Percentiles rank a stretch among this genome's conserved stretches.
Conservation (phyloP, 2,113 vertebrate genomes). For the Seriola rivoliana region DNA sequence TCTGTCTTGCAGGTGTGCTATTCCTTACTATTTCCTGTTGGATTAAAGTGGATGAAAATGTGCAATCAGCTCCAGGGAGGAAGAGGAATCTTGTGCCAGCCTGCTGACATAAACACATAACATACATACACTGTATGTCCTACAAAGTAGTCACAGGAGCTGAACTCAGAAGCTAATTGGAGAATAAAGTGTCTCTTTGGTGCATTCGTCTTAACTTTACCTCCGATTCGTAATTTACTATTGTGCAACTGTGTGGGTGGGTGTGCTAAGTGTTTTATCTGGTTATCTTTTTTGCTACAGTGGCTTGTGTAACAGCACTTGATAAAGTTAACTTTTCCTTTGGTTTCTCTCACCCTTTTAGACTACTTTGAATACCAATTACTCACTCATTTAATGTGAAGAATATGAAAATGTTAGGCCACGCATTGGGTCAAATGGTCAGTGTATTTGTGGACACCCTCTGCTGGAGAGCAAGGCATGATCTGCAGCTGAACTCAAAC, state of each 20-base stretch:
- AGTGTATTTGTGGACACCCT: background rate
- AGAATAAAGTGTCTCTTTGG: background rate
- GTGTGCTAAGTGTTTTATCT: background rate
- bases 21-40: constrained; percentile 49
- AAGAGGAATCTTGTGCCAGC: constrained; percentile 28
- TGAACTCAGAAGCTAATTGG: background rate
- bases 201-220: background rate
- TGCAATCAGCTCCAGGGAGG: constrained; percentile 48
- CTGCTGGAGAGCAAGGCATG: background rate
- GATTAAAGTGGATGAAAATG: constrained; percentile 62
- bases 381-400: background rate
- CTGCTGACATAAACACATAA: constrained; percentile 47
- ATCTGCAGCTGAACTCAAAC: background rate
- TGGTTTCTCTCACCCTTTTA: background rate
- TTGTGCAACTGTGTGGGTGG: background rate
- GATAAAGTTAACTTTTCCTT: constrained; percentile 1
- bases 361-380: background rate
- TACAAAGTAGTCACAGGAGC: background rate
- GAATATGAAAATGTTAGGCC: background rate
- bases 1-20: constrained; percentile 62
- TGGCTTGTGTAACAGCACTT: background rate
- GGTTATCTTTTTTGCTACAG: background rate
- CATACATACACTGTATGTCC: background rate
- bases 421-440: background rate
- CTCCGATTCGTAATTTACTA: background rate